A percentile compares a stretch with the other conserved stretches of the same genome.
Evolutionary conservation across 1,140 invertebrate species (phyloP).

Genomic region (Lysiphlebus fabarum): DNA sequence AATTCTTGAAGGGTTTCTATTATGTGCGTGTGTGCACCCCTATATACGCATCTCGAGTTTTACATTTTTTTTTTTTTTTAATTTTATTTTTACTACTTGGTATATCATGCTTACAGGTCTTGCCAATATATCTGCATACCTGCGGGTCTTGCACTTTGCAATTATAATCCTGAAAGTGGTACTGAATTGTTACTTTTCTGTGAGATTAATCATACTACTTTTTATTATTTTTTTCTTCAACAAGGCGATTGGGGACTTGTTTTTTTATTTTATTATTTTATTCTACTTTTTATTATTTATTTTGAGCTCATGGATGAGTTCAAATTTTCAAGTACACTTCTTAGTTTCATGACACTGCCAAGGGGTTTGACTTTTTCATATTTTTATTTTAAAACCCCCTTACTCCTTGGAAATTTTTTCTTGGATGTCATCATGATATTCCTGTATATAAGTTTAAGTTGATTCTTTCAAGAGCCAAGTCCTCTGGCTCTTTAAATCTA

Average conservation of each 20-base stretch:
- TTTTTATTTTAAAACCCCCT: not conserved
- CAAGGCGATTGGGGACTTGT: not conserved
- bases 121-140: conserved; percentile 3
- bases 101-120: conserved; percentile 37
- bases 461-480: no score
- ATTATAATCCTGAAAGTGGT: conserved; percentile 12
- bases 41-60: conserved; percentile 27
- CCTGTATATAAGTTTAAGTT: no score
- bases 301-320: conserved; percentile 13
- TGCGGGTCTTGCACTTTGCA: not conserved
- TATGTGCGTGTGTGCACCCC: conserved; percentile 41
- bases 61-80: conserved; percentile 31
- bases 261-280: not conserved
- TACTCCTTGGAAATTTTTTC: conserved; percentile 1
- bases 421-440: no score
- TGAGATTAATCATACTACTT: not conserved
- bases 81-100: conserved; percentile 16
- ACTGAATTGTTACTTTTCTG: conserved; percentile 1
- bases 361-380: not conserved
- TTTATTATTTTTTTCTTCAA: not conserved
- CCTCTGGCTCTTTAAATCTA: no score
- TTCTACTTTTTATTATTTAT: not conserved
- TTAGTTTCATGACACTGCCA: not conserved
- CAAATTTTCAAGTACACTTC: conserved; percentile 9
- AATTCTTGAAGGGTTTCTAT: conserved; percentile 50